Percentiles rank a stretch among this genome's conserved stretches.
These are phyloP conservation scores for Rhaphigaster nebulosa DNA, from an alignment of 2,888 invertebrate species.

Conservation along the genomic window DNA sequence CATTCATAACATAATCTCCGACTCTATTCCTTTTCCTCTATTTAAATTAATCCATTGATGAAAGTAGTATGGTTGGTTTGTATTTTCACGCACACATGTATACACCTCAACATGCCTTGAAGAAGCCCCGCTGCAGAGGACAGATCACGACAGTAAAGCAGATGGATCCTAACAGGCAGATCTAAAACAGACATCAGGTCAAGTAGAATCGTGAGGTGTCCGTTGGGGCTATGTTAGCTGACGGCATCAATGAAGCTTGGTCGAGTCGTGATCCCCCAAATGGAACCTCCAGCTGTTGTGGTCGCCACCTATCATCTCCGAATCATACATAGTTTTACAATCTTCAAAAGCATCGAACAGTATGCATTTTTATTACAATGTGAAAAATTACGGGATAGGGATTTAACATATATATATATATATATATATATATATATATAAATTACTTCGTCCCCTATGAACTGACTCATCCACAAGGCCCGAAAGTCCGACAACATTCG, in stretches of 20 bases:
- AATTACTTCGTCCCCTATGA: no score
- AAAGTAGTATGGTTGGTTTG: not conserved
- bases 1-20: no score
- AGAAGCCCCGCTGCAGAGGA: not conserved
- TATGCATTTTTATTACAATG: not conserved
- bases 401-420: no score
- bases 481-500: no score
- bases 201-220: constrained; percentile 46
- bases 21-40: no score
- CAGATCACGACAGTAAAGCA: constrained; percentile 25
- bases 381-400: not conserved
- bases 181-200: constrained; percentile 39
- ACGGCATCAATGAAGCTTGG: not conserved
- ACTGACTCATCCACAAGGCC: no score
- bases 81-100: not conserved
- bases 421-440: no score
- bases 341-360: not conserved
- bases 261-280: constrained; percentile 2
- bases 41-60: not conserved
- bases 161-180: constrained; percentile 5
- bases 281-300: not conserved
- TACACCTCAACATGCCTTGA: not conserved
- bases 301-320: constrained; percentile 10
- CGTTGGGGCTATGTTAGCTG: constrained; percentile 29
- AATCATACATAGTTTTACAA: not conserved